Percentiles rank a stretch among this genome's conserved stretches.
Evolutionary conservation across 53 echinoderm and acorn worm species (phyloP).

Genomic region (Stichopus horrens): DNA sequence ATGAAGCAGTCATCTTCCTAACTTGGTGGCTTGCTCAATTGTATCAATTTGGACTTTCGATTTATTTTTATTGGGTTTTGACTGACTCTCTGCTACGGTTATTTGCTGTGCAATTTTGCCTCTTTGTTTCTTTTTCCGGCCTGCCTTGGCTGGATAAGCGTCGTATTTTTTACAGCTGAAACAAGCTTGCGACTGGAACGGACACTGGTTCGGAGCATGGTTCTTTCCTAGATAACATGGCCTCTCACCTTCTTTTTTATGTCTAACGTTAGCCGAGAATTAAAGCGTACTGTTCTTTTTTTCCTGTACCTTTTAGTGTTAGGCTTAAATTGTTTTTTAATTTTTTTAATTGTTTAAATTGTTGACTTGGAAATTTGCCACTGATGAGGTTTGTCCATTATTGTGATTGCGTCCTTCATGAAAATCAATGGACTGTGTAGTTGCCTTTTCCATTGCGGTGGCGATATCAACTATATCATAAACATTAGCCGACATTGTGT

Average conservation of each 20-base stretch:
- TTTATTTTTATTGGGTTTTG: background rate
- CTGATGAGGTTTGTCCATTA: too few relatives aligned
- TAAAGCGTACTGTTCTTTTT: too few relatives aligned
- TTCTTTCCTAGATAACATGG: background rate
- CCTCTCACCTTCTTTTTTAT: background rate
- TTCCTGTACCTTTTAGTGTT: too few relatives aligned
- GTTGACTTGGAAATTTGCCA: too few relatives aligned
- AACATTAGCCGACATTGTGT: constrained; percentile 27
- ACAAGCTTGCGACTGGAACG: background rate
- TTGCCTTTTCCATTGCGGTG: constrained; percentile 19
- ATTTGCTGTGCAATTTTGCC: too few relatives aligned
- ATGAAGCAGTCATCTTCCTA: too few relatives aligned
- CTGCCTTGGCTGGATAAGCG: constrained; percentile 54
- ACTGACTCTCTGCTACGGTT: too few relatives aligned
- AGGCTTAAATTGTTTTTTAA: too few relatives aligned
- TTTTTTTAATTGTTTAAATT: too few relatives aligned
- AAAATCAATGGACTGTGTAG: background rate
- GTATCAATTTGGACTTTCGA: background rate
- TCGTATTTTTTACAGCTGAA: constrained; percentile 52
- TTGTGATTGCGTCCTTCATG: too few relatives aligned
- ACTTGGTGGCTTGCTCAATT: too few relatives aligned
- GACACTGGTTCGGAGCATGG: background rate
- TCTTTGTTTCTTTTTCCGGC: constrained; percentile 51
- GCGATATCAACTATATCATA: constrained; percentile 9
- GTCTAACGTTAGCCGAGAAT: too few relatives aligned